Conservation (phyloP, 2,888 invertebrate genomes). For the Balanococcus diminutus region DNA sequence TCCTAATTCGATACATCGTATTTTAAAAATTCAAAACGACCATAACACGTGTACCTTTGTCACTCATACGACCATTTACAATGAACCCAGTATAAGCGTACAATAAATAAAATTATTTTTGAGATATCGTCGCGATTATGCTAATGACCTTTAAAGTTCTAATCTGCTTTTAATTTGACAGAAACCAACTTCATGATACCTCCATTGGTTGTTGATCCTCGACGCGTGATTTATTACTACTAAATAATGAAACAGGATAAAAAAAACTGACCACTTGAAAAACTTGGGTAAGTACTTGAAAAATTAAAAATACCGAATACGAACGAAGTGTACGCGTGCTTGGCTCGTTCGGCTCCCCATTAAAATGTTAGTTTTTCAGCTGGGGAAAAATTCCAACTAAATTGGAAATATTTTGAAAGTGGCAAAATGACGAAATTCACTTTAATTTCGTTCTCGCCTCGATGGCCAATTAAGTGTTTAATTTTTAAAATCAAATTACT, state of each 20-base stretch:
- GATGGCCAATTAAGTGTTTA: constrained; percentile 2
- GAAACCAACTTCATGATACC: neutral
- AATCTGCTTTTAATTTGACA: neutral
- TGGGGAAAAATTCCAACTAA: constrained; percentile 15
- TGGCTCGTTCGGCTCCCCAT: neutral
- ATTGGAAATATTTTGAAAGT: neutral
- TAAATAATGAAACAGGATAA: neutral
- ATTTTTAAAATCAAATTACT: constrained; percentile 41
- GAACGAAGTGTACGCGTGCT: too few relatives aligned
- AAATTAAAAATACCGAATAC: neutral
- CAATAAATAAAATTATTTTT: neutral
- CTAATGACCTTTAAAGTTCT: neutral
- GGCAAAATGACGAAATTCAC: constrained; percentile 38
- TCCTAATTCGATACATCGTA: neutral
- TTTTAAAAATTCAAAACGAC: neutral
- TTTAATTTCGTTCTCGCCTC: neutral
- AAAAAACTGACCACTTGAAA: neutral
- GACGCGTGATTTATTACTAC: neutral
- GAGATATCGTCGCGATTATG: neutral
- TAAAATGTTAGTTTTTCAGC: neutral
- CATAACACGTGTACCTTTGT: neutral
- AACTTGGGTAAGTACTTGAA: neutral
- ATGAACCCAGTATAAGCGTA: neutral
- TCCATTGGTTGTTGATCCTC: neutral
- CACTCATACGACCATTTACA: neutral